These are phyloP conservation scores for Pelusios castaneus DNA, from an alignment of 2,113 vertebrate genomes.

Conservation along the genomic window DNA sequence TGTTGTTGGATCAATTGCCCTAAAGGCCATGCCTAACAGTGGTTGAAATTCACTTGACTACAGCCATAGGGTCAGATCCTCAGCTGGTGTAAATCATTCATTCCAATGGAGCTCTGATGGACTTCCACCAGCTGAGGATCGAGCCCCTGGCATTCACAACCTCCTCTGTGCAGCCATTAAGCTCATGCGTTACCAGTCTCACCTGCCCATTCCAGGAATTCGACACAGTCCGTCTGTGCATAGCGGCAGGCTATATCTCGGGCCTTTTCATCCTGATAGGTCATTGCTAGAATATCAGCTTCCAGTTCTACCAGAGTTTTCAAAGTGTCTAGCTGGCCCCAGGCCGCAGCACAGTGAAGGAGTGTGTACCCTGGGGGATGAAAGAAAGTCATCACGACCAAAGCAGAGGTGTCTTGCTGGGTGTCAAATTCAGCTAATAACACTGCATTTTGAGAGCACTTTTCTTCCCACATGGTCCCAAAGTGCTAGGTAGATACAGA, in stretches of 20 bases:
- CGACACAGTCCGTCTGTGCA: slow-evolving; percentile 72
- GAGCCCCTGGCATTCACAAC: too few relatives aligned
- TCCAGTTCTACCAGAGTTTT: slow-evolving; percentile 79
- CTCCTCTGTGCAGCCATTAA: not conserved
- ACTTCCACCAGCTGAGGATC: not conserved
- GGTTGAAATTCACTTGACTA: not conserved
- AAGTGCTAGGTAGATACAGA: not conserved
- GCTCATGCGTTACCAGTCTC: not conserved
- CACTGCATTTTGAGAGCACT: not conserved
- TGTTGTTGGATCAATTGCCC: not conserved
- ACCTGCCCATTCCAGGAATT: slow-evolving; percentile 81
- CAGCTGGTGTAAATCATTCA: not conserved
- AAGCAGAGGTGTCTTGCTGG: not conserved
- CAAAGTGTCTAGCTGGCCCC: slow-evolving; percentile 83
- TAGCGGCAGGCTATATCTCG: slow-evolving; percentile 79
- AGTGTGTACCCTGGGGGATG: slow-evolving; percentile 78
- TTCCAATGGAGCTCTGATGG: not conserved
- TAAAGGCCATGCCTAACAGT: not conserved
- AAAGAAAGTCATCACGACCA: not conserved
- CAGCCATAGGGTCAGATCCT: not conserved
- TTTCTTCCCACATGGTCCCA: not conserved
- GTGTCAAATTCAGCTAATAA: not conserved
- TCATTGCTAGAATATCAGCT: slow-evolving; percentile 73
- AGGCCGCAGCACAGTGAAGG: slow-evolving; percentile 82
- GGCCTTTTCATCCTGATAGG: slow-evolving; percentile 77